A percentile compares a stretch with the other conserved stretches of the same genome.
phyloP scores from a whole-genome alignment of 2,888 invertebrate species.

The Taphrorychus bicolor region DNA sequence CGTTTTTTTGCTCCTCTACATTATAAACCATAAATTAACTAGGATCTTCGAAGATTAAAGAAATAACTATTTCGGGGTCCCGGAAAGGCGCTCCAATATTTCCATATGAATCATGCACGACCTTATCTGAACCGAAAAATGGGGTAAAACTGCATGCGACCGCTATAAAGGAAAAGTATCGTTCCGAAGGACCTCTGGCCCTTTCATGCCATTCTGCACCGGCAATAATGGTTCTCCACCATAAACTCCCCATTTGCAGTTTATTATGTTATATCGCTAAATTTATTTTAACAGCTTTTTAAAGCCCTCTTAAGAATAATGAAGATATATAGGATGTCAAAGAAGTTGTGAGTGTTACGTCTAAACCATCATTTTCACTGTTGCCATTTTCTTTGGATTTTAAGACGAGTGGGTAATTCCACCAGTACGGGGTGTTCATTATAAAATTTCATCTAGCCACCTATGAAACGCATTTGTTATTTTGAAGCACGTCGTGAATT shows the following conservation, averaged over 20 bases:
- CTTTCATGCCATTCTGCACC: conserved; percentile 11
- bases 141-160: conserved; percentile 32
- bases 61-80: not conserved
- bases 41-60: not conserved
- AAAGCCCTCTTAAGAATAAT: not conserved
- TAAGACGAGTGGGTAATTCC: too few species aligned
- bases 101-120: conserved; percentile 27
- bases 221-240: conserved; percentile 27
- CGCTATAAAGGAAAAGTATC: conserved; percentile 33
- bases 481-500: too few species aligned
- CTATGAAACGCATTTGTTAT: too few species aligned
- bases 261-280: conserved; percentile 34
- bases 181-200: conserved; percentile 28
- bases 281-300: conserved; percentile 22
- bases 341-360: too few species aligned
- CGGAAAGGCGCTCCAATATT: not conserved
- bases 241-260: conserved; percentile 37
- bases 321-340: too few species aligned
- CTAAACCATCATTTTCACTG: too few species aligned
- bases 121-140: conserved; percentile 35
- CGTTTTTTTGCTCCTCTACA: not conserved
- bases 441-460: too few species aligned
- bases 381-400: too few species aligned
- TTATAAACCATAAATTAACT: not conserved
- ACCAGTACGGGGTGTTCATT: too few species aligned